Conservation (phyloP, 2,888 invertebrate genomes). For the Leptothorax acervorum region DNA sequence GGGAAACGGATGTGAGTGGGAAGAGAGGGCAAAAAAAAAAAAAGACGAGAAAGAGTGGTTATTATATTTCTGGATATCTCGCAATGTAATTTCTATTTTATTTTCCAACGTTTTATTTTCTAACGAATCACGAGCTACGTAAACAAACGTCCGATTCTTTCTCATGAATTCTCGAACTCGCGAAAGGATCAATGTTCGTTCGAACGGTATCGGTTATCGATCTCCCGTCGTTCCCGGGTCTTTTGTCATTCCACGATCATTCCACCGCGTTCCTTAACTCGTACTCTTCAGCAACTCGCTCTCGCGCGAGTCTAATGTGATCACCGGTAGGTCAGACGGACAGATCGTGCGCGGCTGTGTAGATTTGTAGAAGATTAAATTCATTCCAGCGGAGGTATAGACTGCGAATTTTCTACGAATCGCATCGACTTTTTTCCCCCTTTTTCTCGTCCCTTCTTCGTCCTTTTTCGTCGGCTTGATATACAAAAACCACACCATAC, state of each 20-base stretch:
- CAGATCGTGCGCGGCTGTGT: slow-evolving; percentile 21
- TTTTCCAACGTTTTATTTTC: slow-evolving; percentile 1
- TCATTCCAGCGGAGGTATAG: slow-evolving; percentile 29
- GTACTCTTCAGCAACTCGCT: background rate
- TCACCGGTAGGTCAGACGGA: slow-evolving; percentile 31
- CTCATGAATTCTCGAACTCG: background rate
- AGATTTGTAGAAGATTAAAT: slow-evolving; percentile 36
- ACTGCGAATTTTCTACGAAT: slow-evolving; percentile 13
- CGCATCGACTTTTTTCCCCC: background rate
- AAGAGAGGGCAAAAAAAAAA: background rate
- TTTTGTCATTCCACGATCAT: slow-evolving; percentile 68
- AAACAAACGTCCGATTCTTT: background rate
- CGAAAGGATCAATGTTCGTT: slow-evolving; percentile 19
- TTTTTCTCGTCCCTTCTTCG: background rate
- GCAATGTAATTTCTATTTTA: background rate
- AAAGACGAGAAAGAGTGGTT: background rate
- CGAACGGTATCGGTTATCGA: background rate
- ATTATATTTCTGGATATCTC: background rate
- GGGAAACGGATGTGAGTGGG: background rate
- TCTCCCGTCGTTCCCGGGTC: slow-evolving; percentile 31
- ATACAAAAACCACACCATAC: background rate
- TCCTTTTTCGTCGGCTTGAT: background rate
- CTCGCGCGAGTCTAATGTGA: slow-evolving; percentile 13
- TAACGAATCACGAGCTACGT: background rate
- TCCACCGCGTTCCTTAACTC: slow-evolving; percentile 53